Base-by-base conservation (phyloP, 2,113 vertebrate genomes). In the Suricata suricatta region DNA sequence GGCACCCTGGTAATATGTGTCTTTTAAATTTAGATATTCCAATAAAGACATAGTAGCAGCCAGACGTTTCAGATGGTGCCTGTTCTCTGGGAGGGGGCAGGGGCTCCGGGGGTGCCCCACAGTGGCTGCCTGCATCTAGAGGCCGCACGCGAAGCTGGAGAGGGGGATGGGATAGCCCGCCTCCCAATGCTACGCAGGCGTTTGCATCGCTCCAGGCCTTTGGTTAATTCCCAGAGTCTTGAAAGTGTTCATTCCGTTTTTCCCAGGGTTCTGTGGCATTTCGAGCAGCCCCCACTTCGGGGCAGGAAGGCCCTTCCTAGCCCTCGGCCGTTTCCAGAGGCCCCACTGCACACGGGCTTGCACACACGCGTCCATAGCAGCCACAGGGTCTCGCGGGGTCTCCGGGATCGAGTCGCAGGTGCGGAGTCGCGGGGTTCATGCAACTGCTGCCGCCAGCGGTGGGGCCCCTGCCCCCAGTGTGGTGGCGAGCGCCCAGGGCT, bases 311-410 rank as follows among this genome's bases (percentile, higher is more conserved):
- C 4, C 52, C 52, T 25, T 7, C 19, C 87, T 6, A 15, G 41
- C 41, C 72, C 41, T 44, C 2, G 44, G 6, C 41, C 44, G 4
- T 47, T 6, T 17, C 52, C 9, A 1, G 25, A 19, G 9, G 27
- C 4, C 23, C 29, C 4, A 19, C 54, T 10, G 10, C 10, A 6
- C 47, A 31, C 8, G 9, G 1, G 23, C 52, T 0, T 8, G 64
- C 5, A 5, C 14, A 1, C 7, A 0, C 0, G 0, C 13, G 7
- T 35, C 14, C 72, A 10, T 8, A 0, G 11, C 29, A 33, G 76
- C 74, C 27, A 13, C 2, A 0, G 3, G 29, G 74, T 31, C 15
- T 11, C 12, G 33, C 68, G 2, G 13, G 8, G 4, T 3, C 38
- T 47, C 72, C 13, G 2, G 29, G 0, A 17, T 17, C 17, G 7